Evolutionary conservation across 2,113 vertebrate species (phyloP).

Genomic region (Origma solitaria): DNA sequence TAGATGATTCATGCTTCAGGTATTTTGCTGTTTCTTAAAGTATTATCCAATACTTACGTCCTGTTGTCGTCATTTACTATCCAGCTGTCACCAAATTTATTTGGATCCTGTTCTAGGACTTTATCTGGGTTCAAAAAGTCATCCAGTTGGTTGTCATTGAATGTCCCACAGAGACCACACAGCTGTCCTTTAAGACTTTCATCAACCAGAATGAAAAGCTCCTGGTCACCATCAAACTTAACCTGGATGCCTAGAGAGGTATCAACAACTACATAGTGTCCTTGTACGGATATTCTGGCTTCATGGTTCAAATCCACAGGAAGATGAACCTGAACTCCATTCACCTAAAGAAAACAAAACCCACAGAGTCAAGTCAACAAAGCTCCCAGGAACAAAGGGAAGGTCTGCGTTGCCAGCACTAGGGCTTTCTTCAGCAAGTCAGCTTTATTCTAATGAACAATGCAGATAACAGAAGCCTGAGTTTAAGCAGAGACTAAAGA

Average conservation of each 20-base stretch:
- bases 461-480: not conserved
- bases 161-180: constrained; percentile 83
- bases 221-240: constrained; percentile 66
- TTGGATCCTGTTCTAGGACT: constrained; percentile 27
- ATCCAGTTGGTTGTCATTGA: constrained; percentile 68
- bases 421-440: not conserved
- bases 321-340: constrained; percentile 8
- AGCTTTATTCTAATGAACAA: not conserved
- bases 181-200: constrained; percentile 64
- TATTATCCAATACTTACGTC: constrained; percentile 12
- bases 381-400: not conserved
- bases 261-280: constrained; percentile 3
- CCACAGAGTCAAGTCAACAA: not conserved
- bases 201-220: constrained; percentile 68
- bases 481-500: not conserved
- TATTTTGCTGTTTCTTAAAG: not conserved
- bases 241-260: constrained; percentile 49
- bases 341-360: constrained; percentile 29
- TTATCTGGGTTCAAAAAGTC: constrained; percentile 66
- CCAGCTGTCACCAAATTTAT: constrained; percentile 71
- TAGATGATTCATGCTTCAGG: not conserved
- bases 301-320: not conserved
- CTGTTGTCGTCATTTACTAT: constrained; percentile 18
- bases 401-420: not conserved
- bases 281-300: not conserved